phyloP scores from a whole-genome alignment of 2,797 vertebrate genomes.

The Smutsia temminckii region DNA sequence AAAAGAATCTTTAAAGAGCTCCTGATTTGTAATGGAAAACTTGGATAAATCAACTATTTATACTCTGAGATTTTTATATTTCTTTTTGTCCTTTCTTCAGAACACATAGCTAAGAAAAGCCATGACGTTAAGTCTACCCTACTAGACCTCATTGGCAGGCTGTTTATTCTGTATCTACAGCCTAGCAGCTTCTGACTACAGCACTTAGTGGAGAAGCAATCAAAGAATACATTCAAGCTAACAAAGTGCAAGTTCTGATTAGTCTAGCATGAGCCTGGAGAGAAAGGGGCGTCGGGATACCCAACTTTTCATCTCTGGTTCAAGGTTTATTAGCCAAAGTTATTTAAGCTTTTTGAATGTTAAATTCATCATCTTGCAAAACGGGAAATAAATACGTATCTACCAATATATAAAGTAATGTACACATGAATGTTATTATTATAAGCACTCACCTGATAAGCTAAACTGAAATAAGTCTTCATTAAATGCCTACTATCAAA shows the following conservation, averaged over 20 bases:
- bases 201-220: constrained; percentile 14
- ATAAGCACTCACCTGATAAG: neutral
- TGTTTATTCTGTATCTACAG: constrained; percentile 64
- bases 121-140: constrained; percentile 68
- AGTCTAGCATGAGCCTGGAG: neutral
- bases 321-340: constrained; percentile 1
- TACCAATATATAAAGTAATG: neutral
- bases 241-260: neutral
- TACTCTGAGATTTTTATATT: constrained; percentile 77
- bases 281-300: neutral
- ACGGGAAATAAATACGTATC: neutral
- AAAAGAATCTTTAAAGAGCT: constrained; percentile 76
- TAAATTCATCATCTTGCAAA: constrained; percentile 13
- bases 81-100: constrained; percentile 74
- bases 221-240: neutral
- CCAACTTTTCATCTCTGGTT: neutral
- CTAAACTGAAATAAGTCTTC: constrained; percentile 29
- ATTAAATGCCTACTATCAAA: neutral
- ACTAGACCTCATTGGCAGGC: constrained; percentile 48
- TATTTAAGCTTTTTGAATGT: constrained; percentile 43
- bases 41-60: constrained; percentile 78
- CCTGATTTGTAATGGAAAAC: constrained; percentile 80
- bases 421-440: constrained; percentile 12
- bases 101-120: constrained; percentile 75
- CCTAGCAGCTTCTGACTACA: constrained; percentile 27